These are phyloP conservation scores for Augochlorella aurata DNA, from an alignment of 2,888 invertebrate genomes.

Conservation along the genomic window DNA sequence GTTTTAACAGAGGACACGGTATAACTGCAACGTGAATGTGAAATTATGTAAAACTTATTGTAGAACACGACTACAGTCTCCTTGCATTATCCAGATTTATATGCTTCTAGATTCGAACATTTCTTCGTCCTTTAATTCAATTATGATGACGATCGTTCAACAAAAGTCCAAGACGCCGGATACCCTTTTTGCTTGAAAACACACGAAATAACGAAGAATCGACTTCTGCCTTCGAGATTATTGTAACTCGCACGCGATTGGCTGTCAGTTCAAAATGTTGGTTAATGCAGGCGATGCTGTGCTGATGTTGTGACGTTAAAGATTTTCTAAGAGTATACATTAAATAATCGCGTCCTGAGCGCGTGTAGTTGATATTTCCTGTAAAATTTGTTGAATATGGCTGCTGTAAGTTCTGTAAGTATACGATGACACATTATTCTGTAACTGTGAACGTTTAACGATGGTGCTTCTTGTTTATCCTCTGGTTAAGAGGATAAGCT, in stretches of 20 bases:
- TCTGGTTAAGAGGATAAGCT: constrained; percentile 39
- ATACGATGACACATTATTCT: constrained; percentile 22
- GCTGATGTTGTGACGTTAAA: constrained; percentile 78
- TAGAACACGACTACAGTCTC: constrained; percentile 2
- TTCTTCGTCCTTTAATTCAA: constrained; percentile 25
- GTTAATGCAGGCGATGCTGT: constrained; percentile 77
- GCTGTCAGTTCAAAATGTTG: constrained; percentile 79
- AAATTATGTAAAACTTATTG: constrained; percentile 19
- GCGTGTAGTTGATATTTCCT: constrained; percentile 53
- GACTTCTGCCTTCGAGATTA: constrained; percentile 73
- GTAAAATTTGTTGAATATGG: constrained; percentile 64
- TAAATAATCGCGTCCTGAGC: constrained; percentile 47
- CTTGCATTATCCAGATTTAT: constrained; percentile 27
- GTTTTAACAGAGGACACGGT: constrained; percentile 3
- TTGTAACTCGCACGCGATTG: constrained; percentile 71
- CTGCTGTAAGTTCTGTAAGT: constrained; percentile 78
- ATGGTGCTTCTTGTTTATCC: constrained; percentile 63
- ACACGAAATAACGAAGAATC: constrained; percentile 62
- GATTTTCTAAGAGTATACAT: constrained; percentile 70
- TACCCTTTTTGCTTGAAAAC: constrained; percentile 57
- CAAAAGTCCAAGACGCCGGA: constrained; percentile 46
- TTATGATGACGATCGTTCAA: constrained; percentile 18
- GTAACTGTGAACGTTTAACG: constrained; percentile 27
- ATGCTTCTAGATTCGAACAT: constrained; percentile 16
- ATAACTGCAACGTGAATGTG: constrained; percentile 15